Evolutionary conservation across 2,113 vertebrate species (phyloP).

Genomic region (Phoxinus phoxinus): DNA sequence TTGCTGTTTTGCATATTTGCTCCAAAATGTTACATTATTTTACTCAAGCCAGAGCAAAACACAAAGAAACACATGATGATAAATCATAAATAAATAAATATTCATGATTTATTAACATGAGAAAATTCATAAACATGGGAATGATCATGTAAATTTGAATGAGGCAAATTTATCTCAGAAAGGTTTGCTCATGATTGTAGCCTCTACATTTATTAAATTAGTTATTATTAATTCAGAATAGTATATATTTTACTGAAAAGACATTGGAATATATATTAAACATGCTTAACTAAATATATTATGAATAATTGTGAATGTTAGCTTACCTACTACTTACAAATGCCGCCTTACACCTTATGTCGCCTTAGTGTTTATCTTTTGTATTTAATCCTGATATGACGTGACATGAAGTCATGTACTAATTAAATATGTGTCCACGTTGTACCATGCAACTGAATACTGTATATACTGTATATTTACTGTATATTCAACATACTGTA

Average conservation of each 20-base stretch:
- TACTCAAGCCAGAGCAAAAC: constrained; percentile 60
- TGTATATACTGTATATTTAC: too few species aligned
- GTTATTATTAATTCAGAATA: too few species aligned
- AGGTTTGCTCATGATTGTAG: not conserved
- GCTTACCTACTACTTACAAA: not conserved
- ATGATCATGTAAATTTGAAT: too few species aligned
- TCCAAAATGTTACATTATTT: constrained; percentile 63
- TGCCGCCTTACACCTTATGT: too few species aligned
- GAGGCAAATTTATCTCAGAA: not conserved
- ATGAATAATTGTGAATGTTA: too few species aligned
- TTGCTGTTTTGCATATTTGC: constrained; percentile 62
- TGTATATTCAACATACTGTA: not conserved
- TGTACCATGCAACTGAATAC: not conserved
- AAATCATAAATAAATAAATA: constrained; percentile 25
- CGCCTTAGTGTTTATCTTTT: not conserved
- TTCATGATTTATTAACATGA: too few species aligned
- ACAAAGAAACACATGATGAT: constrained; percentile 60
- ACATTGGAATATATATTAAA: too few species aligned
- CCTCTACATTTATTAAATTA: too few species aligned
- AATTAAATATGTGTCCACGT: not conserved
- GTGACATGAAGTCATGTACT: not conserved
- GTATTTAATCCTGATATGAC: not conserved
- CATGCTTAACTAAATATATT: too few species aligned
- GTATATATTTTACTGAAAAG: too few species aligned
- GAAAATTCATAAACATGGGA: not conserved